Percentiles rank a stretch among this genome's conserved stretches.
phyloP scores from a whole-genome alignment of 2,113 vertebrate species.

The Nyctibius bracteatus region DNA sequence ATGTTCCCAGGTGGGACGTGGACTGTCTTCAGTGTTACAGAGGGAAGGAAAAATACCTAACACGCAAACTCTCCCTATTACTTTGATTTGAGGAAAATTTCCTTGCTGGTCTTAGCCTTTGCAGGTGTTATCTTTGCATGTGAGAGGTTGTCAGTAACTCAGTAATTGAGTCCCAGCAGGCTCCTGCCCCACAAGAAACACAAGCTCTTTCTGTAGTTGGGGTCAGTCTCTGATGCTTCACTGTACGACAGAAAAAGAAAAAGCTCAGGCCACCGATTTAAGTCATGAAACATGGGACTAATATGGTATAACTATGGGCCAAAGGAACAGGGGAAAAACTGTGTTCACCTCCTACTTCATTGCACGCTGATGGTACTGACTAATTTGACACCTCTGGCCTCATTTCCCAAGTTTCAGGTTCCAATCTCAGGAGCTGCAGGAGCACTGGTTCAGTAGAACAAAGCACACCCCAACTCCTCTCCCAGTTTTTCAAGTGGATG shows the following conservation, averaged over 20 bases:
- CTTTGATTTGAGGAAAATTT: background rate
- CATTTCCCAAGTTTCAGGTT: background rate
- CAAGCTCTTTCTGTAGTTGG: background rate
- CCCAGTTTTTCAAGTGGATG: background rate
- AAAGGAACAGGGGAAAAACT: fast-evolving
- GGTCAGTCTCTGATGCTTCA: background rate
- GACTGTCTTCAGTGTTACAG: background rate
- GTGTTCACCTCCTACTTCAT: background rate
- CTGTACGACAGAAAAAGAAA: background rate
- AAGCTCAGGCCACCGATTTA: background rate
- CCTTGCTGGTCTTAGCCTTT: background rate
- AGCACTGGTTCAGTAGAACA: background rate
- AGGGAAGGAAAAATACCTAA: background rate
- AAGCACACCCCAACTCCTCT: background rate
- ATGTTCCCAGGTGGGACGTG: background rate
- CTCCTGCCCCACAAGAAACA: background rate
- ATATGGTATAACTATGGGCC: fast-evolving
- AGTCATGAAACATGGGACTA: background rate
- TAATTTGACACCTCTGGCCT: background rate
- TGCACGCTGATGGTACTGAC: background rate
- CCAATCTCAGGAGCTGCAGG: background rate
- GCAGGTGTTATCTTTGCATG: background rate
- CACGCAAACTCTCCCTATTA: background rate
- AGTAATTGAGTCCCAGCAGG: background rate
- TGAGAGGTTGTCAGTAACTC: background rate